Percentiles rank a stretch among this genome's conserved stretches.
Conservation (phyloP, 2,113 vertebrate species). For the Rattus norvegicus region GRCr8 NC_086020.1:59407001-59407500, state of each 20-base stretch:
- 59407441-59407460: background rate
- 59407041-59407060: constrained; percentile 16
- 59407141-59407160: background rate
- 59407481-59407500: background rate
- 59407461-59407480: background rate
- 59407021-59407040: constrained; percentile 67
- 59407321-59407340: background rate
- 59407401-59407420: background rate
- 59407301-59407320: background rate
- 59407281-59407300: constrained; percentile 7
- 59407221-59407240: background rate
- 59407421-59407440: constrained; percentile 34
- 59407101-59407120: constrained; percentile 41
- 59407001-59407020: constrained; percentile 52
- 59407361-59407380: constrained; percentile 33
- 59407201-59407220: background rate
- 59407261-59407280: background rate
- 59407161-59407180: background rate
- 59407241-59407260: background rate
- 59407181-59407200: background rate
- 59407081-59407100: background rate
- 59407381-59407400: background rate
- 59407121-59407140: constrained; percentile 23
- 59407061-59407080: constrained; percentile 6
- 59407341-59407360: constrained; percentile 32